These are phyloP conservation scores for Riptortus pedestris DNA, from an alignment of 1,140 invertebrate species.

Conservation along the genomic window DNA sequence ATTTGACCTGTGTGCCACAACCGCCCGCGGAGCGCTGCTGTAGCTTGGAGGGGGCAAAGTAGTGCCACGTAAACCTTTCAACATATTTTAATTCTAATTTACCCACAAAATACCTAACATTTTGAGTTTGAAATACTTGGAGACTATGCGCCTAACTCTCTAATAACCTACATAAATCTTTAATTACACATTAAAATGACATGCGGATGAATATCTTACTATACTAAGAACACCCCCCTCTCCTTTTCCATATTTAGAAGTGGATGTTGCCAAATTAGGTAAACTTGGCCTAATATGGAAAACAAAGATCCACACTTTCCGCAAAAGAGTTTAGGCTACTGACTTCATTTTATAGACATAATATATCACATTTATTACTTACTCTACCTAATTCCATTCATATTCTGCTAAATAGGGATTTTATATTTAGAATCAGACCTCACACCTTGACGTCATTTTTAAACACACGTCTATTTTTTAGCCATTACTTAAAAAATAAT, in stretches of 20 bases:
- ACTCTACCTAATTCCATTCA: background rate
- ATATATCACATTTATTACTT: background rate
- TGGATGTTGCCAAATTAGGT: constrained; percentile 37
- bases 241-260: constrained; percentile 37
- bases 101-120: no score
- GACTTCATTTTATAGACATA: background rate
- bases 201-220: constrained; percentile 2
- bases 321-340: background rate
- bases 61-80: constrained; percentile 24
- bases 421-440: no score
- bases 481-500: no score
- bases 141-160: no score
- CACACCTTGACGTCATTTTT: no score
- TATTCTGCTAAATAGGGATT: no score
- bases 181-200: no score
- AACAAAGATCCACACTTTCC: constrained; percentile 32
- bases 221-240: constrained; percentile 20
- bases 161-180: no score
- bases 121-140: no score
- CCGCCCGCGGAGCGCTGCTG: constrained; percentile 20
- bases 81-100: background rate
- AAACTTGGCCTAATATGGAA: constrained; percentile 37
- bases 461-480: no score
- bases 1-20: constrained; percentile 33
- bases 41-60: constrained; percentile 28